Conservation (phyloP, 2,113 vertebrate genomes). For the Pomatorhinus ruficollis region DNA sequence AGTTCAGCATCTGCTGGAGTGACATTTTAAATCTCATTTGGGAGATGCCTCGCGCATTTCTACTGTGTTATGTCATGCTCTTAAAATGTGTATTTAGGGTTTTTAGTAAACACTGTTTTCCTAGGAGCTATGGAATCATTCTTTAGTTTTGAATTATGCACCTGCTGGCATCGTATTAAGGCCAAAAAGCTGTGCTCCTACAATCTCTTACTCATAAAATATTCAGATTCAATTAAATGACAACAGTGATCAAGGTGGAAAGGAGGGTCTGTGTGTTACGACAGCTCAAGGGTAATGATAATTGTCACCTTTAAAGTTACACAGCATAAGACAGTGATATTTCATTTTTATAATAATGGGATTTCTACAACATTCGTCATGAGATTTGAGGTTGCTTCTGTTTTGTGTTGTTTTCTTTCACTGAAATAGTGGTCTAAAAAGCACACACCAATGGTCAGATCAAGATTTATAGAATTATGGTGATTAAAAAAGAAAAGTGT, state of each 20-base stretch:
- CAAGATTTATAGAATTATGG: conserved; percentile 4
- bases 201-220: conserved; percentile 25
- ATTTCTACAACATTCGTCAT: background rate
- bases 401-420: background rate
- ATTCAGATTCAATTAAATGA: conserved; percentile 44
- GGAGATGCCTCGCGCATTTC: background rate
- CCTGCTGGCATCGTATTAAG: background rate
- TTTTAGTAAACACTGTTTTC: background rate
- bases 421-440: background rate
- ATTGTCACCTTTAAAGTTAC: background rate
- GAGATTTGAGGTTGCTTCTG: background rate
- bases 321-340: background rate
- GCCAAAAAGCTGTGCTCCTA: background rate
- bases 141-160: conserved; percentile 19
- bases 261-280: background rate
- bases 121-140: background rate
- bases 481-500: conserved; percentile 5
- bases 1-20: background rate
- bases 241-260: conserved; percentile 29
- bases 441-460: background rate
- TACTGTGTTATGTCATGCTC: background rate
- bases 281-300: background rate
- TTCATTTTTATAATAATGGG: background rate
- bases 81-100: background rate
- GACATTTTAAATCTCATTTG: background rate